Evolutionary conservation across 1,140 invertebrate genomes (phyloP).

Genomic region (Drosophila fuyamai): DNA sequence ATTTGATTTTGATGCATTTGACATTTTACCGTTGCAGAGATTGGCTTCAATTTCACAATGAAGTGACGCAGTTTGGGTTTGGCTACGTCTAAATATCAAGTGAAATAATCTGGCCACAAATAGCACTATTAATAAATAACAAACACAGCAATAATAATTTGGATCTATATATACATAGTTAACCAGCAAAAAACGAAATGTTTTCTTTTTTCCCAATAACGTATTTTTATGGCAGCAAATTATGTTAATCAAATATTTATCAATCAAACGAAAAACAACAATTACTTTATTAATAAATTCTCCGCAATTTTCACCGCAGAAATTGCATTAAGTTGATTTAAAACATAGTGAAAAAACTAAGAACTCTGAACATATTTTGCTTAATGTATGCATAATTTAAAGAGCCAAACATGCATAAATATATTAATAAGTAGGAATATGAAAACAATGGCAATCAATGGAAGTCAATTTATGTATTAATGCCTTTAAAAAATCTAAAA

Average conservation of each 20-base stretch:
- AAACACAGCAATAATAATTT: conserved; percentile 1
- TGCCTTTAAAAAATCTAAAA: not conserved
- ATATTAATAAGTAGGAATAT: conserved; percentile 3
- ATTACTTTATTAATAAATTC: conserved; percentile 35
- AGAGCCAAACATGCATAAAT: not conserved
- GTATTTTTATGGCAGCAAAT: conserved; percentile 37
- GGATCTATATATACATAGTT: conserved; percentile 7
- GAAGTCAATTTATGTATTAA: not conserved
- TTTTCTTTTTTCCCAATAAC: conserved; percentile 5
- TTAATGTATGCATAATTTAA: conserved; percentile 36
- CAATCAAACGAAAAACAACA: conserved; percentile 20
- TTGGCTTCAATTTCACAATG: conserved; percentile 17
- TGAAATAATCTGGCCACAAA: conserved; percentile 23
- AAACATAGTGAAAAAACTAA: conserved; percentile 47
- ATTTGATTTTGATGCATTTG: conserved; percentile 64
- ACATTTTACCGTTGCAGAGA: conserved; percentile 54
- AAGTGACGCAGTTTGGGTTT: conserved; percentile 38
- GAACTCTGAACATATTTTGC: conserved; percentile 25
- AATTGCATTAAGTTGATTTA: conserved; percentile 43
- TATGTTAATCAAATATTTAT: conserved; percentile 72
- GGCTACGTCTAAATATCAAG: conserved; percentile 10
- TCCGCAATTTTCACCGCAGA: conserved; percentile 26
- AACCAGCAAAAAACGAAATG: not conserved
- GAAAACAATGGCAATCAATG: conserved; percentile 4
- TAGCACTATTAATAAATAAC: conserved; percentile 12